phyloP scores from a whole-genome alignment of 1,140 invertebrate genomes.

The Lepidurus couesii region DNA sequence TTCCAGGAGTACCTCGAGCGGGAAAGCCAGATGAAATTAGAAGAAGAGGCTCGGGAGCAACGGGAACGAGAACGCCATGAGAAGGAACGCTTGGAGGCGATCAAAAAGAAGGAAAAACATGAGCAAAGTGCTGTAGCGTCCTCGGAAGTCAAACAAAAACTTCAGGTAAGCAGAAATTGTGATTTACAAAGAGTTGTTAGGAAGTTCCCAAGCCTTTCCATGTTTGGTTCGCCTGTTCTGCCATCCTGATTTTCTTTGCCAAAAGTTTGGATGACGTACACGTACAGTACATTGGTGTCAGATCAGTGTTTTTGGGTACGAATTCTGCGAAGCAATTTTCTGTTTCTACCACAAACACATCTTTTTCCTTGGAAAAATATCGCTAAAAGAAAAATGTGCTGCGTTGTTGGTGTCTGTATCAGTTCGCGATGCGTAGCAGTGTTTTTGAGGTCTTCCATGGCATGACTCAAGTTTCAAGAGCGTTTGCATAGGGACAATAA shows the following conservation, averaged over 20 bases:
- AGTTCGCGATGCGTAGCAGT: too few relatives aligned
- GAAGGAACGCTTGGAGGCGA: constrained; percentile 68
- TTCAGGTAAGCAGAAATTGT: constrained; percentile 60
- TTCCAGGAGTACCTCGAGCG: constrained; percentile 74
- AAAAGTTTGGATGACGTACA: too few relatives aligned
- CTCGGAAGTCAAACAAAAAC: constrained; percentile 88
- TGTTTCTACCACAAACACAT: too few relatives aligned
- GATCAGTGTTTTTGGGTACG: too few relatives aligned
- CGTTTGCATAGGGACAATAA: too few relatives aligned
- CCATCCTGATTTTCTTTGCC: not conserved
- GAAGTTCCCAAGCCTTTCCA: not conserved
- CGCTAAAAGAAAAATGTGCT: too few relatives aligned
- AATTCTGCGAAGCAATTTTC: too few relatives aligned
- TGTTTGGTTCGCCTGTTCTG: not conserved
- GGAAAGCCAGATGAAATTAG: constrained; percentile 54
- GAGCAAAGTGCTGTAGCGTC: constrained; percentile 92
- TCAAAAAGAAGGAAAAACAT: constrained; percentile 86
- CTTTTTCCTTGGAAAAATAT: too few relatives aligned
- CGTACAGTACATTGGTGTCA: too few relatives aligned
- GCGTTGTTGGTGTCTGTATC: too few relatives aligned
- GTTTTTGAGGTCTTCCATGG: too few relatives aligned
- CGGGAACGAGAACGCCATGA: constrained; percentile 60
- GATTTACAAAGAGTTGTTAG: not conserved
- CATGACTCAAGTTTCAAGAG: too few relatives aligned
- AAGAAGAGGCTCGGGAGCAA: constrained; percentile 49